A percentile compares a stretch with the other conserved stretches of the same genome.
Conservation (phyloP, 1,140 invertebrate species). For the Drosophila repletoides region DNA sequence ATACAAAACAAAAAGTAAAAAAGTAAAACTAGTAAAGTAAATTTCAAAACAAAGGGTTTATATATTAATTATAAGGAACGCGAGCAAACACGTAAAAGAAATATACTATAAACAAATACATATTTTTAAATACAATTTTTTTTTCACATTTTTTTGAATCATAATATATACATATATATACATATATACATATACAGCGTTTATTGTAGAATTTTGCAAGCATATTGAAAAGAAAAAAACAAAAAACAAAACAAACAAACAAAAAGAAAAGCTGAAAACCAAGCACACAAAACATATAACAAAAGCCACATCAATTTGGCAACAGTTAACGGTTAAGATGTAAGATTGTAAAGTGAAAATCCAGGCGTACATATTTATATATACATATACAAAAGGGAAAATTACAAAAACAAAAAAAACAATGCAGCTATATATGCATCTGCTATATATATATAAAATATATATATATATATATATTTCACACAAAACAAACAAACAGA, state of each 20-base stretch:
- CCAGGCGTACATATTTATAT: slow-evolving; percentile 73
- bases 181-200: slow-evolving; percentile 48
- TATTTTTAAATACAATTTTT: slow-evolving; percentile 77
- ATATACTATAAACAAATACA: slow-evolving; percentile 47
- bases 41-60: slow-evolving; percentile 45
- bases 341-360: slow-evolving; percentile 76
- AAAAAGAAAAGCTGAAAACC: slow-evolving; percentile 33
- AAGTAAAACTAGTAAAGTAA: slow-evolving; percentile 48
- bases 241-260: slow-evolving; percentile 23
- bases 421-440: slow-evolving; percentile 72
- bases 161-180: slow-evolving; percentile 33
- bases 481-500: slow-evolving; percentile 54
- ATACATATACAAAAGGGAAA: slow-evolving; percentile 63
- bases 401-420: slow-evolving; percentile 14
- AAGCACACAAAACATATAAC: slow-evolving; percentile 49
- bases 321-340: slow-evolving; percentile 59
- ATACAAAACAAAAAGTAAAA: slow-evolving; percentile 38
- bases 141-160: slow-evolving; percentile 73
- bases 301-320: slow-evolving; percentile 45
- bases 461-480: slow-evolving; percentile 35
- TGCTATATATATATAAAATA: slow-evolving; percentile 54
- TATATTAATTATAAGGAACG: slow-evolving; percentile 48
- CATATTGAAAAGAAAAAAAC: slow-evolving; percentile 47
- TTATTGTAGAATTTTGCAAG: slow-evolving; percentile 73
- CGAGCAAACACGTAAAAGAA: slow-evolving; percentile 6